A percentile compares a stretch with the other conserved stretches of the same genome.
phyloP scores from a whole-genome alignment of 2,113 vertebrate genomes.

The Python bivittatus region DNA sequence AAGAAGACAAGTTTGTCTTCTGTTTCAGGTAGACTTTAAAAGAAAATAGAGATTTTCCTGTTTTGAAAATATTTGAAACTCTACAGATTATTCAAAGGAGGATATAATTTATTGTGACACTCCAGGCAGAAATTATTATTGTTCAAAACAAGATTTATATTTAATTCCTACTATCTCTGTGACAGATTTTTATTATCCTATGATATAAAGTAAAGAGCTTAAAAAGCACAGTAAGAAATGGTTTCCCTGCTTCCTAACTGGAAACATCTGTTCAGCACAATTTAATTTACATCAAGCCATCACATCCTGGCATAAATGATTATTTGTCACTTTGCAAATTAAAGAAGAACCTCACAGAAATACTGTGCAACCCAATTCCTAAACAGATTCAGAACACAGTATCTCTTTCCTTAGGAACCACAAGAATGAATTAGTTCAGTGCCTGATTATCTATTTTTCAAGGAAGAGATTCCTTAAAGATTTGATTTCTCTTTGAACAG shows the following conservation, averaged over 20 bases:
- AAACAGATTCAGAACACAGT: neutral
- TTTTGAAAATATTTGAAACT: neutral
- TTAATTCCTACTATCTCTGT: neutral
- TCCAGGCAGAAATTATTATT: neutral
- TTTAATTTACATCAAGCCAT: neutral
- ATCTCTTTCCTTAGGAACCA: neutral
- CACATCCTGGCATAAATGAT: too few relatives aligned
- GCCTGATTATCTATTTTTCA: neutral
- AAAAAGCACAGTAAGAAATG: conserved; percentile 1
- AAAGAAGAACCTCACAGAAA: neutral
- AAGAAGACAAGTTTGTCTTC: neutral
- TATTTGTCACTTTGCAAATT: neutral
- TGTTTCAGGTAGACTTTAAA: neutral
- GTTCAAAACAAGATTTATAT: neutral
- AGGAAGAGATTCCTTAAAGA: neutral
- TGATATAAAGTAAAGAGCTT: neutral
- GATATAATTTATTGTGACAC: neutral
- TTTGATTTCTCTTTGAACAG: neutral
- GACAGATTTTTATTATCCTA: neutral
- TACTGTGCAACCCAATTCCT: neutral
- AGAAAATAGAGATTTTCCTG: neutral
- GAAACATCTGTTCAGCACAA: neutral
- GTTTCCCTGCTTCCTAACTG: neutral
- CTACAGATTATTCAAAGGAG: conserved; percentile 1
- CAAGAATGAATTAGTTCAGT: neutral